These are phyloP conservation scores for Druon quercuslanigerum DNA, from an alignment of 1,140 invertebrate species.

Conservation along the genomic window DNA sequence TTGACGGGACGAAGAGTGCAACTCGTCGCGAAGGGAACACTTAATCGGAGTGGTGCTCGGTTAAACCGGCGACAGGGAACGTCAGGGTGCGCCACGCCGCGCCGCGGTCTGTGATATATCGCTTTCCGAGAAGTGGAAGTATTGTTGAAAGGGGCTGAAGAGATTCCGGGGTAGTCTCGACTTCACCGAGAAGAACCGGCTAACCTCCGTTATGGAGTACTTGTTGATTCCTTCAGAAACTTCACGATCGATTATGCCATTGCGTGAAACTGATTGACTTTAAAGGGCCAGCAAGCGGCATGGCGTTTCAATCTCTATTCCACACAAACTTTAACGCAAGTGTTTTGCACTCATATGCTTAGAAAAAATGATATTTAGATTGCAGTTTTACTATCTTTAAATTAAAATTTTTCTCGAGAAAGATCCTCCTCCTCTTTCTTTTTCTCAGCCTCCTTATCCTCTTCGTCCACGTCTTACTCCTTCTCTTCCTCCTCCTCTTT, in stretches of 20 bases:
- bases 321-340: neutral
- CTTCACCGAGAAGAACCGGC: slow-evolving; percentile 51
- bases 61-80: slow-evolving; percentile 70
- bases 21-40: slow-evolving; percentile 65
- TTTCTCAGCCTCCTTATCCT: too few relatives aligned
- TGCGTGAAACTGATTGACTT: slow-evolving; percentile 16
- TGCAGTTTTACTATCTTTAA: too few relatives aligned
- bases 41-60: slow-evolving; percentile 72
- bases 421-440: too few relatives aligned
- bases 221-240: slow-evolving; percentile 69
- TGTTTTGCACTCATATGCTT: neutral
- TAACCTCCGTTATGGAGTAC: slow-evolving; percentile 52
- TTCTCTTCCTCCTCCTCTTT: too few relatives aligned
- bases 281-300: neutral
- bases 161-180: slow-evolving; percentile 42
- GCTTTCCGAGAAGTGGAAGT: slow-evolving; percentile 61
- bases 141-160: slow-evolving; percentile 50
- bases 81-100: slow-evolving; percentile 58
- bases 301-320: neutral
- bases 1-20: slow-evolving; percentile 62
- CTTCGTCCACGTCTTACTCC: too few relatives aligned
- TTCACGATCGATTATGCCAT: slow-evolving; percentile 44
- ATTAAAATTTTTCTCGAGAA: too few relatives aligned
- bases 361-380: too few relatives aligned
- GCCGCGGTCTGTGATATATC: slow-evolving; percentile 69